Evolutionary conservation across 2,888 invertebrate genomes (phyloP).

Genomic region (Tinea trinotella): DNA sequence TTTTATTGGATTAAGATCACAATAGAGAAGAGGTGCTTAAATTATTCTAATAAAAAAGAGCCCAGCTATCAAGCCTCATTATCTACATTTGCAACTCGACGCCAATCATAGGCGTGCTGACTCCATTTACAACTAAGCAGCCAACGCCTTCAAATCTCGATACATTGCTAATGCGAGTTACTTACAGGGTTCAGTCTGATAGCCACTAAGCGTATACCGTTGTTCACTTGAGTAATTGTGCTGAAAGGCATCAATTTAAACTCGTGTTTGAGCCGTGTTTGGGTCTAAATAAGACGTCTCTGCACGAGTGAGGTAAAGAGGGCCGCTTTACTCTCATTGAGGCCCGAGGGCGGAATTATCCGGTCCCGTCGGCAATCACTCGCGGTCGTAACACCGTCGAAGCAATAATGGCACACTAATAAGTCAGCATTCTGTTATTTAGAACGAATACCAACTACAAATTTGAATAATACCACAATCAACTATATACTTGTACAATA

Average conservation of each 20-base stretch:
- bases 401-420: conserved; percentile 11
- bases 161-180: conserved; percentile 36
- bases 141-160: conserved; percentile 21
- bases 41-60: background rate
- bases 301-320: conserved; percentile 56
- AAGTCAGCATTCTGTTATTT: conserved; percentile 6
- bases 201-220: conserved; percentile 48
- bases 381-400: conserved; percentile 2
- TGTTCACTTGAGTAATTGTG: conserved; percentile 53
- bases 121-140: conserved; percentile 17
- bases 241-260: conserved; percentile 65
- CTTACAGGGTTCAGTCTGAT: conserved; percentile 37
- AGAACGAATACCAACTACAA: background rate
- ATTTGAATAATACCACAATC: background rate
- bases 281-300: conserved; percentile 67
- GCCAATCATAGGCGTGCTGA: conserved; percentile 7
- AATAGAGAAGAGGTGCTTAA: no score
- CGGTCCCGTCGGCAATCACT: conserved; percentile 26
- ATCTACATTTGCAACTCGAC: background rate
- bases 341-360: conserved; percentile 57
- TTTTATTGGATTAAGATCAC: no score
- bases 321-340: conserved; percentile 63
- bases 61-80: background rate
- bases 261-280: conserved; percentile 55
- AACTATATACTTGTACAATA: no score